These are phyloP conservation scores for Laticauda colubrina DNA, from an alignment of 2,113 vertebrate species.

Conservation along the genomic window DNA sequence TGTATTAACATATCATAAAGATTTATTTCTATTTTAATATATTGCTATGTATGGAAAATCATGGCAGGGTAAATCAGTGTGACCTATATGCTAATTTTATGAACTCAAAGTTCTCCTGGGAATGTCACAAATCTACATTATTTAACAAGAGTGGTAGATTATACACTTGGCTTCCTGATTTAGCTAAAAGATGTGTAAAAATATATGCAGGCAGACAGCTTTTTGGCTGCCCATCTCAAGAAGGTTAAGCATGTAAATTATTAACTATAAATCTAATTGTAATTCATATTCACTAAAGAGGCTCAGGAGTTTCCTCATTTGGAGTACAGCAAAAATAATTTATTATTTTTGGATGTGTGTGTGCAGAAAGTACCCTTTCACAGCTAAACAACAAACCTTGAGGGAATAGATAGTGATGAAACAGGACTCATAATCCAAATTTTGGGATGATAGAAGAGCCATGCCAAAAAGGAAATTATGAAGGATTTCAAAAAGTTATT, in stretches of 20 bases:
- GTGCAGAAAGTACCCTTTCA: slow-evolving; percentile 55
- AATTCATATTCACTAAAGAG: slow-evolving; percentile 61
- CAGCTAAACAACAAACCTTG: slow-evolving; percentile 48
- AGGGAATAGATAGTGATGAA: slow-evolving; percentile 51
- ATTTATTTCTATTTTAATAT: slow-evolving; percentile 29
- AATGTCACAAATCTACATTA: slow-evolving; percentile 39
- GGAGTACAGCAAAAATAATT: slow-evolving; percentile 59
- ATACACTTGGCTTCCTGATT: slow-evolving; percentile 48
- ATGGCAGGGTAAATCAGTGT: slow-evolving; percentile 4
- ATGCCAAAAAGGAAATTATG: slow-evolving; percentile 38
- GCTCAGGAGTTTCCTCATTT: slow-evolving; percentile 57
- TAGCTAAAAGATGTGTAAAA: slow-evolving; percentile 55
- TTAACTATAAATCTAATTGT: slow-evolving; percentile 58
- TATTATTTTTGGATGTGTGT: slow-evolving; percentile 47
- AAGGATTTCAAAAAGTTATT: slow-evolving; percentile 26
- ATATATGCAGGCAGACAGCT: slow-evolving; percentile 44
- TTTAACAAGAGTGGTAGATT: slow-evolving; percentile 35
- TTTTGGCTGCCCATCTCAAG: slow-evolving; percentile 47
- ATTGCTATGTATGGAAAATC: background rate
- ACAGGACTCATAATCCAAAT: slow-evolving; percentile 32
- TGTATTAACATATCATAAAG: slow-evolving; percentile 34
- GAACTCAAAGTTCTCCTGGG: slow-evolving; percentile 29
- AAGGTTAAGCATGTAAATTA: slow-evolving; percentile 49
- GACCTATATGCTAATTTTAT: slow-evolving; percentile 20
- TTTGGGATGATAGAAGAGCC: background rate